Evolutionary conservation across 2,113 vertebrate genomes (phyloP), one percentile per base, ranked within the genome.

Genomic region (Chlorodrepanis virens): DNA sequence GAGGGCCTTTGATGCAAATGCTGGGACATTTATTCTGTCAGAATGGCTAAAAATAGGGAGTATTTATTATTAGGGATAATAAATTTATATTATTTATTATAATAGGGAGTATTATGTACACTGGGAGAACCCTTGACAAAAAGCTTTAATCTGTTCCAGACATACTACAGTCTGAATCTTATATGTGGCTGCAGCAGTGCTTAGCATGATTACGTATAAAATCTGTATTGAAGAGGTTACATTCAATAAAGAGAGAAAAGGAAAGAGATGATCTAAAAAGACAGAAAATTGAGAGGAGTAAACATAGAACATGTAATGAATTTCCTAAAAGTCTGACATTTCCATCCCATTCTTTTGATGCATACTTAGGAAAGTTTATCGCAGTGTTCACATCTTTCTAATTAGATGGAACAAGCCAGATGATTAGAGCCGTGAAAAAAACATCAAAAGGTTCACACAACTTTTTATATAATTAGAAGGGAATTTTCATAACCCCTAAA

Each of bases 401-500:
- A 97, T 97, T 95, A 97, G 96, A 97, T 96, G 86, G 88, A 96
- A 96, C 85, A 97, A 96, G 92, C 76, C 82, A 92, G 89, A 96
- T 96, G 95, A 97, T 97, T 97, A 98, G 91, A 96, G 92, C 85
- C 5, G 7, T 94, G 92, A 84, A 93, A 96, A 95, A 97, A 97
- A 91, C 94, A 97, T 97, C 96, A 96, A 97, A 97, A 97, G 95
- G 94, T 95, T 96, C 88, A 87, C 85, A 95, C 80, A 97, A 96
- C 89, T 97, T 97, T 97, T 94, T 95, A 96, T 97, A 79, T 95
- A 98, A 97, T 95, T 97, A 96, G 82, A 95, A 93, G 93, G 84
- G 94, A 96, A 87, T 96, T 97, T 97, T 97, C 97, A 97, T 96
- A 96, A 96, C 94, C 97, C 98, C 97, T 97, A 97, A 97, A 98